A percentile compares a stretch with the other conserved stretches of the same genome.
These are phyloP conservation scores for Drosophila demipolita DNA, from an alignment of 2,888 invertebrate genomes.

Conservation along the genomic window DNA sequence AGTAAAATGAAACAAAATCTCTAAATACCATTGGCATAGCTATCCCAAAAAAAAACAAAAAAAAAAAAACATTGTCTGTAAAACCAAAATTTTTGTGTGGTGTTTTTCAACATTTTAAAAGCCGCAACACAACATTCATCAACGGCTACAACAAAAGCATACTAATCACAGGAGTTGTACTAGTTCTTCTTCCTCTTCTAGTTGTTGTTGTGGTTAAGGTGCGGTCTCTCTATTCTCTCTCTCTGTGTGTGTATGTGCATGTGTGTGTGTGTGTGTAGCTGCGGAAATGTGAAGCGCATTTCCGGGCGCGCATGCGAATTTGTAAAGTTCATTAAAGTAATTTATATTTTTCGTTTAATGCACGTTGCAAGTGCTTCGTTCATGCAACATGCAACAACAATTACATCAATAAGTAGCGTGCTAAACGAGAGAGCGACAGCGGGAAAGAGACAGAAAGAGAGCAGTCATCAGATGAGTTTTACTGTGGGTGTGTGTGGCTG, in stretches of 20 bases:
- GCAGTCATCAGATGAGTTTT: conserved; percentile 20
- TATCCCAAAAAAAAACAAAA: neutral
- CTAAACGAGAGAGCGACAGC: conserved; percentile 32
- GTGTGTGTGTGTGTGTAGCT: conserved; percentile 22
- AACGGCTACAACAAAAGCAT: conserved; percentile 67
- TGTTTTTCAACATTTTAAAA: conserved; percentile 53
- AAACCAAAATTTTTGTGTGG: conserved; percentile 29
- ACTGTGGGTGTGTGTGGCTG: conserved; percentile 15
- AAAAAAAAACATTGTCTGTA: conserved; percentile 1
- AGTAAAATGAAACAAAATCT: conserved; percentile 85
- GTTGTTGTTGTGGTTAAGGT: conserved; percentile 61
- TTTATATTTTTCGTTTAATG: conserved; percentile 77
- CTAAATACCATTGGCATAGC: conserved; percentile 37
- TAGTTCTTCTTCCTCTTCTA: conserved; percentile 22
- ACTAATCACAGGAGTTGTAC: conserved; percentile 68
- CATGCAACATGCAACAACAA: conserved; percentile 66
- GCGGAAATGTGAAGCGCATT: conserved; percentile 78
- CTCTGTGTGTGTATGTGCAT: conserved; percentile 13
- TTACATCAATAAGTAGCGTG: conserved; percentile 77
- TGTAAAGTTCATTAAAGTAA: conserved; percentile 80
- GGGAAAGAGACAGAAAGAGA: neutral
- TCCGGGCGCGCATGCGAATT: conserved; percentile 78
- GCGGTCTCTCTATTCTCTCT: conserved; percentile 32
- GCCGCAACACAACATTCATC: conserved; percentile 72
- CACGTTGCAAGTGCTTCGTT: conserved; percentile 64